Base-by-base conservation (phyloP, 2,113 vertebrate species). In the Centrocercus urophasianus region DNA sequence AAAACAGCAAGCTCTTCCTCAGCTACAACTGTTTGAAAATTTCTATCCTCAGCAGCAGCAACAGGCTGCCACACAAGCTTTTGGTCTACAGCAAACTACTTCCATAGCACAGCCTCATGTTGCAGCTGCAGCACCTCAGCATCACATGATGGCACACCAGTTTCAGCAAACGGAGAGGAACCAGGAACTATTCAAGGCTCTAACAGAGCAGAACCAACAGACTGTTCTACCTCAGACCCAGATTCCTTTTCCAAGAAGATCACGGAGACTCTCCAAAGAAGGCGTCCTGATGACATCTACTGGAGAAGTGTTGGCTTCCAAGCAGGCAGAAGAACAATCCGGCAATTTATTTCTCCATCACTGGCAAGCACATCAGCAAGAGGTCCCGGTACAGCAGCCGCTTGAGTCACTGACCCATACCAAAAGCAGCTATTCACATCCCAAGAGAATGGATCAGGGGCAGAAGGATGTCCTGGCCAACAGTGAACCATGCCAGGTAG, bases 231-330 rank as follows among this genome's bases (percentile, higher is more conserved):
- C 92, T 96, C 98, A 98, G 93, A 94, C 98, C 75, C 98, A 98
- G 94, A 98, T 98, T 77, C 96, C 98, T 38, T 98, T 99, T 71
- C 98, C 98, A 18, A 98, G 99, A 65, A 97, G 99, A n/a, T 99
- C 99, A 27, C 98, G 99, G 16, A 98, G 99, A 73, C 98, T 99
- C 91, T 99, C 99, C 24, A 99, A 99, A 97, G 99, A 99, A 95
- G 99, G 98, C 2, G 98, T 98, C 19, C 96, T 98, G 60, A 98
- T 98, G 36, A 94, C 98, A 5, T 91, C 97, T 81, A 21, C 89
- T 88, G 96, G 97, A 89, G 98, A 97, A 57, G 93, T 70, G 20
- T 65, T 97, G 74, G 76, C 93, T 83, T 94, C 97, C 85, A 98
- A 98, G n/a, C 95, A 97, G 42, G 85, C 93, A 69, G 98, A 98